phyloP scores from a whole-genome alignment of 2,888 invertebrate species.

The Theristus sp. region DNA sequence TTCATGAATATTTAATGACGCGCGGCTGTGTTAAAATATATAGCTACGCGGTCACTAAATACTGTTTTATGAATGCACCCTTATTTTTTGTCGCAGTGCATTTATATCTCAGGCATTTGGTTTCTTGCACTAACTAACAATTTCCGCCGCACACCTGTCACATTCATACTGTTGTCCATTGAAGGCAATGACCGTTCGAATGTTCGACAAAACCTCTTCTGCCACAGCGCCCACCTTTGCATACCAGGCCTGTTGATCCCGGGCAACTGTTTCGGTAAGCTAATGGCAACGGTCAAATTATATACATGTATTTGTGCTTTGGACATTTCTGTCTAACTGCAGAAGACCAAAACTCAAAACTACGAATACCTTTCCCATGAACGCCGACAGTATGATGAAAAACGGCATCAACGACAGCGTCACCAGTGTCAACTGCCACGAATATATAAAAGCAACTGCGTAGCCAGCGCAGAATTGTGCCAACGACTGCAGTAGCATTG shows the following conservation, averaged over 20 bases:
- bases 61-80: too few relatives aligned
- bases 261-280: neutral
- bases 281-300: too few relatives aligned
- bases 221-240: neutral
- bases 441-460: constrained; percentile 35
- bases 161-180: neutral
- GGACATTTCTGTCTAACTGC: too few relatives aligned
- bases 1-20: too few relatives aligned
- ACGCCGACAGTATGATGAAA: constrained; percentile 30
- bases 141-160: too few relatives aligned
- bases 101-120: too few relatives aligned
- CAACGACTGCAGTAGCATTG: constrained; percentile 32
- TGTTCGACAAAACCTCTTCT: neutral
- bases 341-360: too few relatives aligned
- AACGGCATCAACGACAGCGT: constrained; percentile 39
- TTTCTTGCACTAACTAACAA: too few relatives aligned
- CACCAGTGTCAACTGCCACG: constrained; percentile 41
- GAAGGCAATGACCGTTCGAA: neutral
- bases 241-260: neutral
- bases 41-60: too few relatives aligned
- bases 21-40: too few relatives aligned
- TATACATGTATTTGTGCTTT: too few relatives aligned
- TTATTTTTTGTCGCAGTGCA: too few relatives aligned
- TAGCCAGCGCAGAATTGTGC: constrained; percentile 35
- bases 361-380: constrained; percentile 33